These are phyloP conservation scores for Montipora capricornis DNA, from an alignment of 64 coral and sea anemone species.

Conservation along the genomic window DNA sequence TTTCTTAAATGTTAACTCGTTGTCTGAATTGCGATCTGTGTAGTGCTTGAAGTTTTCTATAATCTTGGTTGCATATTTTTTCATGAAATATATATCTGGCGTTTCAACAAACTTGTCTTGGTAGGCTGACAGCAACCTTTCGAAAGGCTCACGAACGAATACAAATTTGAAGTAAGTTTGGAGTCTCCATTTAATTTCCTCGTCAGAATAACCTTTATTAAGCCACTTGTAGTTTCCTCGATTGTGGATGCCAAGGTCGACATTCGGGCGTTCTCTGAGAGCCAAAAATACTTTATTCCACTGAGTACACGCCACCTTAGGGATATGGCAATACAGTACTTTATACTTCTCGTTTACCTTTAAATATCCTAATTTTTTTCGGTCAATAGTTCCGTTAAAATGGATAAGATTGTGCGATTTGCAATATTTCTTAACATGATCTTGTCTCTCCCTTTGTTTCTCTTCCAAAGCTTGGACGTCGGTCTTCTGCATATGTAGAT, in stretches of 20 bases:
- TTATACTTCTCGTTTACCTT: not conserved
- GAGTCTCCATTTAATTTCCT: not conserved
- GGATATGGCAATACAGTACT: not conserved
- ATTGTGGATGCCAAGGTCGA: not conserved
- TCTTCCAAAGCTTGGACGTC: too few species aligned
- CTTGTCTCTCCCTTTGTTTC: not conserved
- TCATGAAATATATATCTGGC: too few species aligned
- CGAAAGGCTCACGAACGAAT: slow-evolving; percentile 33
- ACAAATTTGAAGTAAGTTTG: slow-evolving; percentile 20
- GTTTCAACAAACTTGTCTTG: too few species aligned
- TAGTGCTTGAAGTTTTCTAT: not conserved
- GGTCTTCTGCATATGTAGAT: too few species aligned
- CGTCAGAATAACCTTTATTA: not conserved
- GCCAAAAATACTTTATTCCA: not conserved
- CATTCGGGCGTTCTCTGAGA: not conserved
- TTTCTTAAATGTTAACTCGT: not conserved
- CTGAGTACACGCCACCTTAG: not conserved
- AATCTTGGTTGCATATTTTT: not conserved
- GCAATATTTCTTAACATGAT: slow-evolving; percentile 4
- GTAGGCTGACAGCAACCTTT: not conserved
- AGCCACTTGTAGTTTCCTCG: not conserved
- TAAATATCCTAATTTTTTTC: not conserved
- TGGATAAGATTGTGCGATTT: not conserved
- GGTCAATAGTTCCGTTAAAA: not conserved
- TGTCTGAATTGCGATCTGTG: not conserved